Percentiles rank a stretch among this genome's conserved stretches.
These are phyloP conservation scores for Acleris literana DNA, from an alignment of 2,888 invertebrate genomes.

Conservation along the genomic window DNA sequence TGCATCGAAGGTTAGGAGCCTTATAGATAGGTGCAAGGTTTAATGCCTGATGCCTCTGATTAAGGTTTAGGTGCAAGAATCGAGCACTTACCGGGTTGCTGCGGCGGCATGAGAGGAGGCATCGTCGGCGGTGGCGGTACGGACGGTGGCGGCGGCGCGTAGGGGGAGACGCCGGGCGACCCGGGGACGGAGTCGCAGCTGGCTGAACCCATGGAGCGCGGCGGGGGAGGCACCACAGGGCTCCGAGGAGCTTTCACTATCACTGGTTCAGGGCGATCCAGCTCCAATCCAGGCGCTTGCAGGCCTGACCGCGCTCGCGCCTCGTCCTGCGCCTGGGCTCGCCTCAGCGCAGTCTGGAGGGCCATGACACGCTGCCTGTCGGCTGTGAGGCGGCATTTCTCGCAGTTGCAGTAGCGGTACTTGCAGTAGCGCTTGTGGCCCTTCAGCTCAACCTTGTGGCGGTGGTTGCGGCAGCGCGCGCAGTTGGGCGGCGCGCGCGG, in stretches of 20 bases:
- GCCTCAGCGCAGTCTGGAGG: conserved; percentile 90
- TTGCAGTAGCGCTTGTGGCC: conserved; percentile 97
- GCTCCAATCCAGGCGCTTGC: conserved; percentile 67
- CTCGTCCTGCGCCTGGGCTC: conserved; percentile 94
- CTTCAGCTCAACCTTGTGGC: conserved; percentile 93
- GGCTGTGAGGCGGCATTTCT: conserved; percentile 93
- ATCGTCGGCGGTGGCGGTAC: conserved; percentile 82
- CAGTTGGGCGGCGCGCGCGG: conserved; percentile 95
- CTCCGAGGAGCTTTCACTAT: conserved; percentile 75
- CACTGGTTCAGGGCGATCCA: conserved; percentile 76
- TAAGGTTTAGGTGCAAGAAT: not conserved
- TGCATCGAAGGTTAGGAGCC: conserved; percentile 13
- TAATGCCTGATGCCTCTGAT: not conserved
- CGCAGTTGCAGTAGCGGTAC: conserved; percentile 92
- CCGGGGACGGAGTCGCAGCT: conserved; percentile 74
- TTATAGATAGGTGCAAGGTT: conserved; percentile 2
- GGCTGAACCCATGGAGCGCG: conserved; percentile 67
- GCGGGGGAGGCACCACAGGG: conserved; percentile 60
- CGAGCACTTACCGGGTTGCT: conserved; percentile 73
- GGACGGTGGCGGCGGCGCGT: conserved; percentile 80
- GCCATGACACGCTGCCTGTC: conserved; percentile 96
- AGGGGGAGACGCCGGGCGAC: conserved; percentile 74
- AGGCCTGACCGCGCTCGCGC: conserved; percentile 79
- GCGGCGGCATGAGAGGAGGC: conserved; percentile 77
- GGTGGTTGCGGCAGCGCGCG: conserved; percentile 95